A percentile compares a stretch with the other conserved stretches of the same genome.
Evolutionary conservation across 2,888 invertebrate genomes (phyloP).

Genomic region (Caenorhabditis sulstoni): DNA sequence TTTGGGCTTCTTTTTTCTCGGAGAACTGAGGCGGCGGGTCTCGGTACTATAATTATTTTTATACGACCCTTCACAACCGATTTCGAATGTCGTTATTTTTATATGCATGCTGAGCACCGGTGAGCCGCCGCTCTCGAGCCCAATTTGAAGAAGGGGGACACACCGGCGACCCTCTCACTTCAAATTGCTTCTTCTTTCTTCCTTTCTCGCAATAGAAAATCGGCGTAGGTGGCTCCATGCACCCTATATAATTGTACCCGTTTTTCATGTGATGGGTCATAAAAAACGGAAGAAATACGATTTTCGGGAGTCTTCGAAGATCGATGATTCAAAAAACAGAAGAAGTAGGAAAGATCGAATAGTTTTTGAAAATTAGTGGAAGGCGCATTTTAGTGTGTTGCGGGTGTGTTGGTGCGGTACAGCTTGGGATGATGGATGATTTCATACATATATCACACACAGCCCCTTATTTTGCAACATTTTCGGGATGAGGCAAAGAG

Average conservation of each 20-base stretch:
- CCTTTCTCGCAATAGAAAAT: neutral
- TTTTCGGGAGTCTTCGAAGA: neutral
- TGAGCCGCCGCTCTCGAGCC: constrained; percentile 17
- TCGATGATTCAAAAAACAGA: neutral
- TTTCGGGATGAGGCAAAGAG: constrained; percentile 40
- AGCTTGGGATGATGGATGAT: constrained; percentile 57
- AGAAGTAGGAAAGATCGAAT: constrained; percentile 6
- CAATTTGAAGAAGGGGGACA: constrained; percentile 40
- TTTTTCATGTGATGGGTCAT: constrained; percentile 19
- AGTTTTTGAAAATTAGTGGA: constrained; percentile 38
- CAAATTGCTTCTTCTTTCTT: constrained; percentile 47
- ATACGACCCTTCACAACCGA: constrained; percentile 12
- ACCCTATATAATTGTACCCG: neutral
- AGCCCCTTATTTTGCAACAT: constrained; percentile 54
- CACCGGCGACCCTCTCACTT: constrained; percentile 36
- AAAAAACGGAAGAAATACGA: constrained; percentile 8
- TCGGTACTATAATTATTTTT: constrained; percentile 42
- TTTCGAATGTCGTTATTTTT: constrained; percentile 53
- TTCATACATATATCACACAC: constrained; percentile 56
- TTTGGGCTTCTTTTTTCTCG: neutral
- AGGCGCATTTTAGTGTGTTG: constrained; percentile 40
- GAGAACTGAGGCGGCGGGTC: constrained; percentile 1
- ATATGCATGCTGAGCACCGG: constrained; percentile 48
- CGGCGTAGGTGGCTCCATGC: neutral
- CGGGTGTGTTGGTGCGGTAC: constrained; percentile 38